Evolutionary conservation across 2,113 vertebrate species (phyloP).

Genomic region (Leucosticte australis): DNA sequence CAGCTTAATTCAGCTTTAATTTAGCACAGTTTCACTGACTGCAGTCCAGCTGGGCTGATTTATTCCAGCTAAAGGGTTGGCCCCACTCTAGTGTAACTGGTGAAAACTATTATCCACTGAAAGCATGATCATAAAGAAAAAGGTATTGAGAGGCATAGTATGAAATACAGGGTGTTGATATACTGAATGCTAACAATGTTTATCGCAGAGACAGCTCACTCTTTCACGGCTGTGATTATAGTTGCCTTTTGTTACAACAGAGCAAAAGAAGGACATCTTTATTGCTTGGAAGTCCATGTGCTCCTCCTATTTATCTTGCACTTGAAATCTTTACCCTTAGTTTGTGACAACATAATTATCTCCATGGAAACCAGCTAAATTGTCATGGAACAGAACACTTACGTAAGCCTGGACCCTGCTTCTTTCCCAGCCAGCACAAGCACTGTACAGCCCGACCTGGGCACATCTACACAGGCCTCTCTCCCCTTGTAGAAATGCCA

Average conservation of each 20-base stretch:
- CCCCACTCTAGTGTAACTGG: constrained; percentile 32
- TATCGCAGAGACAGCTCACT: constrained; percentile 4
- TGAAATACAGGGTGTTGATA: constrained; percentile 40
- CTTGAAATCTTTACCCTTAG: constrained; percentile 43
- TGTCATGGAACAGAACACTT: constrained; percentile 14
- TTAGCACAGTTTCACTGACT: constrained; percentile 40
- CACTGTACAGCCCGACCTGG: not conserved
- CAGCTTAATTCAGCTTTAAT: constrained; percentile 53
- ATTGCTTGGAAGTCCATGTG: constrained; percentile 15
- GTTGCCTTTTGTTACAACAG: constrained; percentile 37
- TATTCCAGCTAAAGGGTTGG: constrained; percentile 20
- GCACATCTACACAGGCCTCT: not conserved
- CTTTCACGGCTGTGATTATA: constrained; percentile 30
- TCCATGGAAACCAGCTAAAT: constrained; percentile 51
- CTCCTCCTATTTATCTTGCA: constrained; percentile 43
- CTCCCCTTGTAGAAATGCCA: not conserved
- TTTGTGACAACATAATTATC: constrained; percentile 57
- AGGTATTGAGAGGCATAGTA: constrained; percentile 31
- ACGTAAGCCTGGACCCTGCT: not conserved
- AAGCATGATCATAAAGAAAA: constrained; percentile 36
- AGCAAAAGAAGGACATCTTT: constrained; percentile 35
- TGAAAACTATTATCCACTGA: constrained; percentile 48
- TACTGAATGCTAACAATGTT: constrained; percentile 15
- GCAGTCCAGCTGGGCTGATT: constrained; percentile 43
- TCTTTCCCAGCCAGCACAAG: not conserved